These are phyloP conservation scores for Atrina japonica DNA, from an alignment of 2,888 invertebrate genomes.

Conservation along the genomic window DNA sequence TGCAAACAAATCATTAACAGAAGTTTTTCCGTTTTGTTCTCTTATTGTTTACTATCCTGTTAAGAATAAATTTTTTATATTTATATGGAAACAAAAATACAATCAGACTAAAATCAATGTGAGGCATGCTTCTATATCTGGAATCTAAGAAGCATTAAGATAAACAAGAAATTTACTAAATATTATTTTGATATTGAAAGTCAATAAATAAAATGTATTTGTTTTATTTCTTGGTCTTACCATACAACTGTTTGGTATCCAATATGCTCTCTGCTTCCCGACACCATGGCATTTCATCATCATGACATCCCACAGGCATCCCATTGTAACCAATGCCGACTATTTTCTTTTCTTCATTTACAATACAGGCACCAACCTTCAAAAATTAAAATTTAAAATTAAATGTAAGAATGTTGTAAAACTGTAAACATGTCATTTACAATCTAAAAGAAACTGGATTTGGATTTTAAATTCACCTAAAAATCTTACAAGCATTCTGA, in stretches of 20 bases:
- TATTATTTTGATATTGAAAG: too few species aligned
- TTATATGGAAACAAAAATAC: too few species aligned
- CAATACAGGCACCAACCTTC: conserved; percentile 93
- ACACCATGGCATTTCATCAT: conserved; percentile 94
- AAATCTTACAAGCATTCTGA: too few species aligned
- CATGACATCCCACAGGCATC: conserved; percentile 93
- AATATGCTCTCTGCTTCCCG: conserved; percentile 84
- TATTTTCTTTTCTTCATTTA: conserved; percentile 91
- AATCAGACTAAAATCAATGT: too few species aligned
- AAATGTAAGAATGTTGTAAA: background rate
- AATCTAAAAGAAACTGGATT: background rate
- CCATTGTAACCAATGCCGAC: conserved; percentile 98
- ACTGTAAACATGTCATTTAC: background rate
- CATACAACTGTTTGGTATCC: conserved; percentile 92
- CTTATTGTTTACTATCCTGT: too few species aligned
- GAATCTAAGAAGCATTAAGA: too few species aligned
- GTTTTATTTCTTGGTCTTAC: too few species aligned
- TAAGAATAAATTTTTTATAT: background rate
- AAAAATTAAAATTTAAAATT: background rate
- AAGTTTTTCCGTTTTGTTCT: too few species aligned
- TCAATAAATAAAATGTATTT: too few species aligned
- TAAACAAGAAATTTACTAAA: too few species aligned
- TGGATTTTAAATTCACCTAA: too few species aligned
- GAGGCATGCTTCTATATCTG: too few species aligned
- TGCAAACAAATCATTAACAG: background rate